Conservation (phyloP, 2,797 vertebrate genomes). For the Schizopygopsis pylzovi region DNA sequence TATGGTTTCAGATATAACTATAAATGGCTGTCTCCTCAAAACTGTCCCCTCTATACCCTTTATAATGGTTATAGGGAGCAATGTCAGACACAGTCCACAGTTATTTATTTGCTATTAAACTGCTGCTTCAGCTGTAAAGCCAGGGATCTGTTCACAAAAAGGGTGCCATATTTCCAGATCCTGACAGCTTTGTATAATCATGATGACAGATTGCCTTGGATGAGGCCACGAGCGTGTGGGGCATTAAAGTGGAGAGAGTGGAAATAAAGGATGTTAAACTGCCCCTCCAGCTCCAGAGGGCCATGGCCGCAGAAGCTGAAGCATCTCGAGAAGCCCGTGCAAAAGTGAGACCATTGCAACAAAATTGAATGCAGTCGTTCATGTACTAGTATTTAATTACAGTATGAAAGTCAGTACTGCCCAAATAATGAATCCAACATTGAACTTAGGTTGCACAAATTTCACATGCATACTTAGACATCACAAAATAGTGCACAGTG, state of each 20-base stretch:
- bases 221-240: slow-evolving; percentile 78
- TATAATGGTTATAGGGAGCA: not conserved
- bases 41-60: not conserved
- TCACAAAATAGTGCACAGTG: not conserved
- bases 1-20: not conserved
- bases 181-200: slow-evolving; percentile 19
- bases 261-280: slow-evolving; percentile 83
- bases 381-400: not conserved
- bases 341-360: slow-evolving; percentile 69
- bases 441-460: not conserved
- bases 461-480: not conserved
- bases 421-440: not conserved
- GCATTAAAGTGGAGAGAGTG: slow-evolving; percentile 82
- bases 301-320: slow-evolving; percentile 83
- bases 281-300: slow-evolving; percentile 79
- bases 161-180: not conserved
- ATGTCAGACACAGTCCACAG: not conserved
- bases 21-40: not conserved
- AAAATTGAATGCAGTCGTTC: not conserved
- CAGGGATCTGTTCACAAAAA: not conserved
- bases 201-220: slow-evolving; percentile 73
- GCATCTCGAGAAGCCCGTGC: slow-evolving; percentile 79
- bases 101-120: not conserved
- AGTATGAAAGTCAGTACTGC: not conserved
- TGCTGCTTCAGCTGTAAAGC: not conserved